Conservation (phyloP, 2,888 invertebrate species). For the Coecobrya sp. region DNA sequence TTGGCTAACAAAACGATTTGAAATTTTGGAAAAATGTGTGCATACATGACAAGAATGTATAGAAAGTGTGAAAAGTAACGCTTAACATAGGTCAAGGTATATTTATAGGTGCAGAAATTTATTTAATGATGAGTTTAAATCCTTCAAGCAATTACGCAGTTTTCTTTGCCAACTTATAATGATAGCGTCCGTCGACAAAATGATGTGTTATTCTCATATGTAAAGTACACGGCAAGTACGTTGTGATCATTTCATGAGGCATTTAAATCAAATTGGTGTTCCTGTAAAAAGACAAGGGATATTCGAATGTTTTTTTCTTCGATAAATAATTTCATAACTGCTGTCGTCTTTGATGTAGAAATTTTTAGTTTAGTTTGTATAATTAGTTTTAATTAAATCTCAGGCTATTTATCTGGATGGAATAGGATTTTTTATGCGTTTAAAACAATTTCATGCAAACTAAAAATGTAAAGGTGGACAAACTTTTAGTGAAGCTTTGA, state of each 20-base stretch:
- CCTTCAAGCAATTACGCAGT: neutral
- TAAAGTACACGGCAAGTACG: neutral
- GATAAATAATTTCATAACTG: neutral
- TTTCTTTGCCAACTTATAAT: neutral
- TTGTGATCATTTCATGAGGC: conserved; percentile 7
- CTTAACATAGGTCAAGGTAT: too few species aligned
- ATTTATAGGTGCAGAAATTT: neutral
- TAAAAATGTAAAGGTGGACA: neutral
- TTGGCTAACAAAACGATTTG: too few species aligned
- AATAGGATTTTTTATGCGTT: conserved; percentile 9
- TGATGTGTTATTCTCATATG: neutral
- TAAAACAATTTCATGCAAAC: neutral
- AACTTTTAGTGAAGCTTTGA: too few species aligned
- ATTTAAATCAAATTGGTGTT: conserved; percentile 82
- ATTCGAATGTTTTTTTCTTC: neutral
- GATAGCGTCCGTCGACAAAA: conserved; percentile 39
- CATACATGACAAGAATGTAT: neutral
- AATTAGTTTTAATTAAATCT: conserved; percentile 6
- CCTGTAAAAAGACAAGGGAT: conserved; percentile 70
- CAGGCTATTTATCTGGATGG: conserved; percentile 30
- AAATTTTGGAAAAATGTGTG: too few species aligned
- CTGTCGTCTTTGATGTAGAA: neutral
- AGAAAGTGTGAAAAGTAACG: neutral
- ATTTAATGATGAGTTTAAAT: too few species aligned
- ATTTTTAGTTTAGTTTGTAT: neutral